Evolutionary conservation across 2,888 invertebrate species (phyloP).

Genomic region (Adineta ricciae): DNA sequence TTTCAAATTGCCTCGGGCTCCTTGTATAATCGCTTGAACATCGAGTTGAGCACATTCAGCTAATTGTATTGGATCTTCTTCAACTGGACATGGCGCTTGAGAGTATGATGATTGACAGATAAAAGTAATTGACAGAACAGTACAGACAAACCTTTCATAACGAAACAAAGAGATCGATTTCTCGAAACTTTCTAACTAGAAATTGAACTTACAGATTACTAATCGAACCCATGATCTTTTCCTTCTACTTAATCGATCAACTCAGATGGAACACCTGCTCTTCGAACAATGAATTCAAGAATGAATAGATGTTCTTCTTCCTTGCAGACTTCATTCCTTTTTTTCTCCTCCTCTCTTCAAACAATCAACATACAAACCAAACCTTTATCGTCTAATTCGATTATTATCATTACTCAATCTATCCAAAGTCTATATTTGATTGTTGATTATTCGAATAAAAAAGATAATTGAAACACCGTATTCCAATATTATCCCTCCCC

Average conservation of each 20-base stretch:
- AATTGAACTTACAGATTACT: background rate
- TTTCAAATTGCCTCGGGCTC: constrained; percentile 28
- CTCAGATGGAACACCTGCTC: background rate
- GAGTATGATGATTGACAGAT: background rate
- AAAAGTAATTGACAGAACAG: background rate
- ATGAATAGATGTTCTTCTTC: background rate
- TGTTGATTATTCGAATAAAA: background rate
- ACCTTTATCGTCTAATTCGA: background rate
- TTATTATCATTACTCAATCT: background rate
- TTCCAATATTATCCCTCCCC: background rate
- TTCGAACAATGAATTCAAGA: background rate
- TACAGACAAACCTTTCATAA: background rate
- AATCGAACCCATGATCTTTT: background rate
- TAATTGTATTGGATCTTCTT: constrained; percentile 32
- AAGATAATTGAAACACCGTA: background rate
- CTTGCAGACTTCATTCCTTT: background rate
- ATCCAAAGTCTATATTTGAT: background rate
- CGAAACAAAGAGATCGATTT: too few species aligned
- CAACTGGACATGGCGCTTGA: constrained; percentile 25
- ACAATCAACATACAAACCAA: background rate
- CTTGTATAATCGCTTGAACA: constrained; percentile 31
- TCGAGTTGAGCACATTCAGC: constrained; percentile 32
- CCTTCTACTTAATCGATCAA: background rate
- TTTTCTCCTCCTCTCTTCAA: background rate
- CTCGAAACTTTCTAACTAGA: too few species aligned